Evolutionary conservation across 1,140 invertebrate species (phyloP).

Genomic region (Sarcophaga peregrina): DNA sequence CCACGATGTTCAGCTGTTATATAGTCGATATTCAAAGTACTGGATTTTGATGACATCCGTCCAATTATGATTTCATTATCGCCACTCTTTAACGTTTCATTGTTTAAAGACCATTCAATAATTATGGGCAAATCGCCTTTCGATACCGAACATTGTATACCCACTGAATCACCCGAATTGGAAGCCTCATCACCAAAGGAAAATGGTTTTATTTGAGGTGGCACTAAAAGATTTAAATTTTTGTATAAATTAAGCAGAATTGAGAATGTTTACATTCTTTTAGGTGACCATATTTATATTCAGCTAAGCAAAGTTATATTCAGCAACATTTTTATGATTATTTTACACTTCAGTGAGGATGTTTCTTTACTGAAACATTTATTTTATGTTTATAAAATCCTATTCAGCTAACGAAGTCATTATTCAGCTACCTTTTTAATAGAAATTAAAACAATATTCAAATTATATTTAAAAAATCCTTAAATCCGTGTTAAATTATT

Average conservation of each 20-base stretch:
- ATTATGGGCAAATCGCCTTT: constrained; percentile 80
- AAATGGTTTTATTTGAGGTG: constrained; percentile 73
- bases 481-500: no score
- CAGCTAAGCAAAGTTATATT: neutral
- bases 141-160: constrained; percentile 76
- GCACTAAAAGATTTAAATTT: constrained; percentile 67
- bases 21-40: constrained; percentile 65
- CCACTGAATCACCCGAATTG: constrained; percentile 77
- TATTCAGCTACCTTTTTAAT: neutral
- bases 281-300: neutral
- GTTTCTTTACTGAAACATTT: neutral
- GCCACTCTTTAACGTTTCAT: constrained; percentile 54
- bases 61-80: constrained; percentile 65
- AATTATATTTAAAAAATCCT: no score
- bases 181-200: constrained; percentile 74
- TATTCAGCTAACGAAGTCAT: neutral
- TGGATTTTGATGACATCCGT: constrained; percentile 64
- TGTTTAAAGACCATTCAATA: constrained; percentile 76
- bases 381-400: neutral
- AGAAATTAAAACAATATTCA: no score
- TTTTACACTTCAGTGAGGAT: neutral
- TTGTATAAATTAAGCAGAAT: neutral
- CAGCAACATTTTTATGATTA: neutral
- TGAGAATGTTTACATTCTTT: no score
- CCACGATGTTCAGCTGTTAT: constrained; percentile 75